Base-by-base conservation (phyloP, 2,797 vertebrate species). In the Pygocentrus nattereri region DNA sequence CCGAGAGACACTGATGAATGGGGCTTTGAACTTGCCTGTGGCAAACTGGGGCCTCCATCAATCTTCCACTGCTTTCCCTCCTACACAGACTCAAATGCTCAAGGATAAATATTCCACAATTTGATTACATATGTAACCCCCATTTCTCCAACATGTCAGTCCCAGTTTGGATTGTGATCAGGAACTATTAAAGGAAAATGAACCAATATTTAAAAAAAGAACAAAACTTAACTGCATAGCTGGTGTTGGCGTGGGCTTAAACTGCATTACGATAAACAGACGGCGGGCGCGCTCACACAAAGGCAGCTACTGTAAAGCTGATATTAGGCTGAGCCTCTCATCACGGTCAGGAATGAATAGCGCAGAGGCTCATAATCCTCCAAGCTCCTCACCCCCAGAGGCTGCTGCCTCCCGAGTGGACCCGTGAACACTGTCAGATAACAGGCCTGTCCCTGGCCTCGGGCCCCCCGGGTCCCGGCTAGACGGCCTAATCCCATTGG, bases 401-500 rank as follows among this genome's bases (percentile, higher is more conserved):
- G 70, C 58, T 72, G 30, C 41, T 30, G 61, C 65, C 49, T 62
- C 76, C 73, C 67, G 31, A 74, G 76, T 16, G 64, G 59, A 64
- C 62, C 82, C 47, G 61, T 70, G 86, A 79, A 83, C 19, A 2
- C 67, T 41, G 78, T 71, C 79, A 76, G 87, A 86, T 86, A 88
- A 85, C 78, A 85, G 65, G 41, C 79, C 50, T 18, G 73, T 25
- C 56, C 21, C 3, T 64, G 79, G 75, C 56, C 12, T 65, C 75
- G 27, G 75, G 76, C 72, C n/a, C 67, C 79, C 31, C 34, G 0
- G 50, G 80, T 34, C 1, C 67, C 75, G 82, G 78, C 80, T 78
- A 82, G 82, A 87, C 82, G n/a, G 64, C n/a, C 50, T 87, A 85
- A 88, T 88, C 87, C 87, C 68, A 79, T 61, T 81, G 50, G 62